Base-by-base conservation (phyloP, 1,140 invertebrate species). In the Eupristina koningsbergeri region DNA sequence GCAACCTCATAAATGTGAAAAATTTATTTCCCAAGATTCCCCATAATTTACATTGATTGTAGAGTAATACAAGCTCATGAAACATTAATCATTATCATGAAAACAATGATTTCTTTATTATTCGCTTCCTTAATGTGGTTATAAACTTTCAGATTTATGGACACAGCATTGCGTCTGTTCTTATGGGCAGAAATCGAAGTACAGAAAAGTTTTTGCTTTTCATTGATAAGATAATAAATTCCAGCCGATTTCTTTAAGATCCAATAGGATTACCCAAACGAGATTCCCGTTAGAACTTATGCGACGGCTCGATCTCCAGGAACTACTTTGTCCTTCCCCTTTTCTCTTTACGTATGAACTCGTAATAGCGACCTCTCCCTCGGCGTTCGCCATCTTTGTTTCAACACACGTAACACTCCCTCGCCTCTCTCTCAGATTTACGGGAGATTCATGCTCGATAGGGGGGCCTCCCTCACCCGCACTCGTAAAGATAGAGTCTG, bases 401-500 rank as follows among this genome's bases (percentile, higher is more conserved):
- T 47, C 47, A 64, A 64, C n/a, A 64, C 61, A 34, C 61, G 61
- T 64, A 64, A 64, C 15, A 3, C 34, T 39, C 34, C 36, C 26
- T 8, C 47, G 47, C 41, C 36, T 45, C 31, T 22, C 50, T 29
- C 41, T 29, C 36, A 75, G 84, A 77, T 87, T 86, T 87, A 85
- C 82, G 75, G 85, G 82, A 86, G 86, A 86, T 86, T 87, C 86
- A 86, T 86, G 83, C 81, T 34, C 79, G 86, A 86, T 87, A 80
- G 41, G 69, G n/a, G 9, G 61, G 61, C 45, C 64, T 77, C 58
- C 39, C 15, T 45, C 41, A 31, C 45, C 11, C 26, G 34, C 45
- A 19, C 82, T 87, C 86, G 85, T 87, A 88, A 88, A 87, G 87
- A 88, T 88, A 81, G 84, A 84, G 71, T 63, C 77, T 47, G n/a